A percentile compares a stretch with the other conserved stretches of the same genome.
These are phyloP conservation scores for Echeneis naucrates DNA, from an alignment of 2,797 vertebrate species.

Conservation along the genomic window DNA sequence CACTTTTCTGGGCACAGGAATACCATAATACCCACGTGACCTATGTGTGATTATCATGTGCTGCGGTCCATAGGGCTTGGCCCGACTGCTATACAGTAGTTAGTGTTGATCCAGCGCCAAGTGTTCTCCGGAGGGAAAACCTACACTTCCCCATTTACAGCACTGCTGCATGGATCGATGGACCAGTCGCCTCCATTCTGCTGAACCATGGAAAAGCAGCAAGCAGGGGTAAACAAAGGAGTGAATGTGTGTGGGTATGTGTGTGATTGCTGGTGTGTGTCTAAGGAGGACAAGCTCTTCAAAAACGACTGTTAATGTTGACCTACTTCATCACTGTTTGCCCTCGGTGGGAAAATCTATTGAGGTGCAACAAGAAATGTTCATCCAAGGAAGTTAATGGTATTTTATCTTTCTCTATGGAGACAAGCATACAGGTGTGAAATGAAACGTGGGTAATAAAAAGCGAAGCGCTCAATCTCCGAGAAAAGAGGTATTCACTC, in stretches of 20 bases:
- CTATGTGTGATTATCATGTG: slow-evolving; percentile 14
- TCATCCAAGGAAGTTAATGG: not conserved
- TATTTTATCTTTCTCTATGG: not conserved
- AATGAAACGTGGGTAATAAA: not conserved
- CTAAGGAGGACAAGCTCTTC: slow-evolving; percentile 54
- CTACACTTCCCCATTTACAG: slow-evolving; percentile 60
- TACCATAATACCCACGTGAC: not conserved
- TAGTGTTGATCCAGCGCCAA: slow-evolving; percentile 49
- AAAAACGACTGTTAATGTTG: slow-evolving; percentile 45
- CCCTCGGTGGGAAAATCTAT: slow-evolving; percentile 4
- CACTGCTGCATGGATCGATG: slow-evolving; percentile 76
- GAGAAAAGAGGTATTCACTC: no score
- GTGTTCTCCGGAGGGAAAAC: slow-evolving; percentile 58
- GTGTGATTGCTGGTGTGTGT: slow-evolving; percentile 12
- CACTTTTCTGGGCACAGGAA: not conserved
- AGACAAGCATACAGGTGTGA: not conserved
- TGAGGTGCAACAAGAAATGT: not conserved
- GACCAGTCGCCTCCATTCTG: slow-evolving; percentile 77
- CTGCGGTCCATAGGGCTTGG: slow-evolving; percentile 45
- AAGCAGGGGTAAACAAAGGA: slow-evolving; percentile 54
- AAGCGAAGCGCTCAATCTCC: not conserved
- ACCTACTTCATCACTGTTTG: slow-evolving; percentile 49
- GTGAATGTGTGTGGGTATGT: slow-evolving; percentile 17
- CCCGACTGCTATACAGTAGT: slow-evolving; percentile 22
- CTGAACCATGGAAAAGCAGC: slow-evolving; percentile 74